phyloP scores from a whole-genome alignment of 2,797 vertebrate species.

The Neomorphus geoffroyi region DNA sequence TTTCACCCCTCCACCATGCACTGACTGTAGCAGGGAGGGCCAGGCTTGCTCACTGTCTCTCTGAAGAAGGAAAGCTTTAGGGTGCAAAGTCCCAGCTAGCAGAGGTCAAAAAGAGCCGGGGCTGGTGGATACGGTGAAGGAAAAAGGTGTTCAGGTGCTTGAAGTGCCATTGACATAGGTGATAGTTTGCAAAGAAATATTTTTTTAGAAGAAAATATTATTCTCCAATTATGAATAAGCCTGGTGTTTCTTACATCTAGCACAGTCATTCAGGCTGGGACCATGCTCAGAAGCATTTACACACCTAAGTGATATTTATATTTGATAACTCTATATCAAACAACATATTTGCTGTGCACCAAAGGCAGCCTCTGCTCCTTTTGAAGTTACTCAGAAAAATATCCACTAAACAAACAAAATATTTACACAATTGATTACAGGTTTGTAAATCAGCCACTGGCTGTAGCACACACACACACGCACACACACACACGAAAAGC shows the following conservation, averaged over 20 bases:
- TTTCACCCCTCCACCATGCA: background rate
- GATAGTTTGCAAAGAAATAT: background rate
- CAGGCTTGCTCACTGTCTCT: background rate
- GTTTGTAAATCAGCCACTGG: background rate
- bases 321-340: background rate
- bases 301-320: background rate
- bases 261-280: fast-evolving
- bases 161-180: background rate
- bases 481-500: background rate
- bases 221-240: background rate
- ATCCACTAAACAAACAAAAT: fast-evolving
- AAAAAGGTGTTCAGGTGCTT: fast-evolving
- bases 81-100: background rate
- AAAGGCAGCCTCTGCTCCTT: background rate
- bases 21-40: background rate
- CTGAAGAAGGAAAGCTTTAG: background rate
- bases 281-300: fast-evolving
- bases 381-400: background rate
- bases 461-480: background rate
- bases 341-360: background rate
- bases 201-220: background rate
- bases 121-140: background rate
- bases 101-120: background rate
- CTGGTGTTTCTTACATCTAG: background rate
- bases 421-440: background rate